Conservation (phyloP, 2,797 vertebrate species). For the Mastacembelus armatus region DNA sequence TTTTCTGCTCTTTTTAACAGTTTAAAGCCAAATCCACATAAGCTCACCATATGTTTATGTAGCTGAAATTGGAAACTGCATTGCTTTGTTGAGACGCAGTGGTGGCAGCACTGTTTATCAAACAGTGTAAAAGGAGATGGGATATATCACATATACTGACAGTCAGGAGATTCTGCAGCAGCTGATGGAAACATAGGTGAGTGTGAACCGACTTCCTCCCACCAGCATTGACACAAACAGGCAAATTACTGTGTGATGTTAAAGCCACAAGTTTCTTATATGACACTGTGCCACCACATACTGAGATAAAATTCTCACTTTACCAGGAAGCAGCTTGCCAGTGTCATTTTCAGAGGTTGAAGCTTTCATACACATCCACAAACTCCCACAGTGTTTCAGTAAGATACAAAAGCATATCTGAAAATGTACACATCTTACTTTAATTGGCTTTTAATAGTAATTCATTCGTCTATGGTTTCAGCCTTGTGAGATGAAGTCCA, state of each 20-base stretch:
- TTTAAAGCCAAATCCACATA: neutral
- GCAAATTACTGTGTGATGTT: neutral
- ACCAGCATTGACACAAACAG: conserved; percentile 32
- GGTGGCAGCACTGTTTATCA: conserved; percentile 18
- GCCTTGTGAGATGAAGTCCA: conserved; percentile 5
- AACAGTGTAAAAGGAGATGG: conserved; percentile 64
- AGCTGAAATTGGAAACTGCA: conserved; percentile 7
- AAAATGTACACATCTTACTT: neutral
- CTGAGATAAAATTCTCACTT: neutral
- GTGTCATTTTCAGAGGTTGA: neutral
- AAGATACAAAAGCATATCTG: neutral
- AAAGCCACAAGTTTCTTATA: conserved; percentile 27
- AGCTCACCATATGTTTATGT: rapidly evolving
- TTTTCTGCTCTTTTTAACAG: neutral
- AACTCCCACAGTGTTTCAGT: neutral
- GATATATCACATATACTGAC: conserved; percentile 41
- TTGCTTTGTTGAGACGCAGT: conserved; percentile 15
- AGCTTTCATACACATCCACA: neutral
- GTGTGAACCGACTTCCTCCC: conserved; percentile 25
- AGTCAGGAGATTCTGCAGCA: conserved; percentile 63
- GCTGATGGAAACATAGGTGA: conserved; percentile 72
- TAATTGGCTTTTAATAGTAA: neutral
- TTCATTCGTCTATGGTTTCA: conserved; percentile 4
- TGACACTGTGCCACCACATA: neutral
- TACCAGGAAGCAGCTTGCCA: neutral